phyloP scores from a whole-genome alignment of 2,113 vertebrate genomes.

The Ageneiosus marmoratus region DNA sequence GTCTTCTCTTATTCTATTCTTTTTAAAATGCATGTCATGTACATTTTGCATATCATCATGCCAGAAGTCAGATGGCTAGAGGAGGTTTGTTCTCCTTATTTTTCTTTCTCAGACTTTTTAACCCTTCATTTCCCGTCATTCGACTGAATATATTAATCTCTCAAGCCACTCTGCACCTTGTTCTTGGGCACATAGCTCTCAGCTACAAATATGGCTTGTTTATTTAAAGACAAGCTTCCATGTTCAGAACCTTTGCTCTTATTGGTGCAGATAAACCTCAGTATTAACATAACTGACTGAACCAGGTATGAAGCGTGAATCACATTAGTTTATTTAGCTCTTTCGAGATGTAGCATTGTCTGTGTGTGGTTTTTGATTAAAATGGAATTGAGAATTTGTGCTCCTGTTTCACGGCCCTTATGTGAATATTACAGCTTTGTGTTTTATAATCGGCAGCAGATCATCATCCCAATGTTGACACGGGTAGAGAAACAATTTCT shows the following conservation, averaged over 20 bases:
- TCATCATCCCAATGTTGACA: slow-evolving; percentile 51
- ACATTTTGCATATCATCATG: slow-evolving; percentile 52
- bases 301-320: background rate
- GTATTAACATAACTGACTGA: slow-evolving; percentile 14
- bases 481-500: slow-evolving; percentile 37
- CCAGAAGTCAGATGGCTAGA: slow-evolving; percentile 47
- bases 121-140: background rate
- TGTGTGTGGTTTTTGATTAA: slow-evolving; percentile 31
- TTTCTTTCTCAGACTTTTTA: background rate
- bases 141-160: background rate
- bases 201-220: slow-evolving; percentile 10
- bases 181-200: slow-evolving; percentile 3
- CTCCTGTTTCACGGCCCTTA: slow-evolving; percentile 31
- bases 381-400: slow-evolving; percentile 37
- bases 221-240: background rate
- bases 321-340: background rate
- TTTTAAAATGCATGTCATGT: slow-evolving; percentile 50
- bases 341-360: background rate
- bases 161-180: background rate
- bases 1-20: slow-evolving; percentile 24
- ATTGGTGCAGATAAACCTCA: slow-evolving; percentile 29
- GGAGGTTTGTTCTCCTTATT: slow-evolving; percentile 19
- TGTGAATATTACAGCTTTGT: slow-evolving; percentile 47
- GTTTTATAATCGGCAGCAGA: slow-evolving; percentile 51
- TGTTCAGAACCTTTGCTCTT: background rate